phyloP scores from a whole-genome alignment of 2,113 vertebrate species.

The Blennius ocellaris region DNA sequence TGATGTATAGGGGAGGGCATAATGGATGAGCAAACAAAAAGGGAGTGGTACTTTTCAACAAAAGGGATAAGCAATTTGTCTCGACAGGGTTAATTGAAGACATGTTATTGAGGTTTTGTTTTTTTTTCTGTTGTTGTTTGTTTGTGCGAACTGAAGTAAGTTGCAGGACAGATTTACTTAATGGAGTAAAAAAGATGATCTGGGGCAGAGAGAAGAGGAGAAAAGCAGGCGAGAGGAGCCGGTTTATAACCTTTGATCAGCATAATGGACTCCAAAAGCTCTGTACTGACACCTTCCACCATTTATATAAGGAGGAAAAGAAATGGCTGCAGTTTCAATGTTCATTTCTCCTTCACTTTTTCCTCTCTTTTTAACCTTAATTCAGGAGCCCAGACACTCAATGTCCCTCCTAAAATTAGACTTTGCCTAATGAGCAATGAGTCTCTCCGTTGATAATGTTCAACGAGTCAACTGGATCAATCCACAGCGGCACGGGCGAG shows the following conservation, averaged over 20 bases:
- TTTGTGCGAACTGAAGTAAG: conserved; percentile 19
- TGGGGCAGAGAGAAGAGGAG: conserved; percentile 32
- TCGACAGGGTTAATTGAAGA: conserved; percentile 12
- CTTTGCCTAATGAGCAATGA: conserved; percentile 38
- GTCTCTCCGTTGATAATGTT: conserved; percentile 27
- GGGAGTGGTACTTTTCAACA: neutral
- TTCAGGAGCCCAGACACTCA: conserved; percentile 28
- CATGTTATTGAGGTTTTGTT: conserved; percentile 20
- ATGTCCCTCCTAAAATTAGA: conserved; percentile 22
- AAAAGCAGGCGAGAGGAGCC: conserved; percentile 45
- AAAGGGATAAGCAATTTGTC: conserved; percentile 21
- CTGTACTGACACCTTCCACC: conserved; percentile 30
- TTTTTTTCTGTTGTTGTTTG: neutral
- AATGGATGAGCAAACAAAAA: neutral
- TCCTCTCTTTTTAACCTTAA: neutral
- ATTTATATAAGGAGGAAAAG: conserved; percentile 10
- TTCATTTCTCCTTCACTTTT: conserved; percentile 16
- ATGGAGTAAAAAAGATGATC: conserved; percentile 54
- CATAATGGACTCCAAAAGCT: conserved; percentile 61
- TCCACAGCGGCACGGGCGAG: conserved; percentile 26
- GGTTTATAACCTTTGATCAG: conserved; percentile 59
- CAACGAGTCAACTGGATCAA: conserved; percentile 32
- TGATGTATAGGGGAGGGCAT: neutral
- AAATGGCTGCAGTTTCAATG: neutral
- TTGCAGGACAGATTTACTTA: conserved; percentile 46